Conservation (phyloP, 2,797 vertebrate genomes). For the Pantherophis alleghaniensis region DNA sequence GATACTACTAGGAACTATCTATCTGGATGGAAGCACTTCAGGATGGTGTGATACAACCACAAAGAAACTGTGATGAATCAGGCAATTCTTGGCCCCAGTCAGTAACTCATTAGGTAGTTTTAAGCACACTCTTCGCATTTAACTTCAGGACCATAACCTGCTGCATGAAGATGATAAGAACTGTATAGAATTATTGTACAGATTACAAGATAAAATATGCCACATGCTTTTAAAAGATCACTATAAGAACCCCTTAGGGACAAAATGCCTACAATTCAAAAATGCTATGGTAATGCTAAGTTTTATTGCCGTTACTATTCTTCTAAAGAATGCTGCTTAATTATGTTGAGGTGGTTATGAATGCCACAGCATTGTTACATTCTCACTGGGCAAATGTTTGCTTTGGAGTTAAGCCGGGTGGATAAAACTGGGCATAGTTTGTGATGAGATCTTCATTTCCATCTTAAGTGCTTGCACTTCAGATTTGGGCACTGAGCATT, state of each 20-base stretch:
- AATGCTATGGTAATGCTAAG: neutral
- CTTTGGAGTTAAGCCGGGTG: slow-evolving; percentile 6
- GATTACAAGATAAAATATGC: neutral
- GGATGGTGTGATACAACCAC: neutral
- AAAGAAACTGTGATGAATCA: neutral
- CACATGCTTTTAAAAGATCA: neutral
- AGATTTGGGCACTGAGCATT: neutral
- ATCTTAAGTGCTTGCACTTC: neutral
- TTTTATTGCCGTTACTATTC: neutral
- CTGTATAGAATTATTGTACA: neutral
- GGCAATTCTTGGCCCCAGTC: neutral
- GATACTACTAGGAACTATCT: neutral
- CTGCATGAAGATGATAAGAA: neutral
- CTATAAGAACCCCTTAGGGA: neutral
- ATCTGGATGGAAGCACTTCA: neutral
- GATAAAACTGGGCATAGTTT: neutral
- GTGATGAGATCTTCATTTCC: slow-evolving; percentile 11
- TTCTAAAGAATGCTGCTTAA: slow-evolving; percentile 13
- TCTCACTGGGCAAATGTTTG: slow-evolving; percentile 9
- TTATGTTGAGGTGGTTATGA: slow-evolving; percentile 5
- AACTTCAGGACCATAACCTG: neutral
- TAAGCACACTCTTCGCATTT: neutral
- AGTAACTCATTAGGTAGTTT: neutral
- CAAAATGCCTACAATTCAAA: neutral
- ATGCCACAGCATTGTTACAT: neutral